phyloP scores from a whole-genome alignment of 2,888 invertebrate genomes.

The Caenorhabditis sulstoni region DNA sequence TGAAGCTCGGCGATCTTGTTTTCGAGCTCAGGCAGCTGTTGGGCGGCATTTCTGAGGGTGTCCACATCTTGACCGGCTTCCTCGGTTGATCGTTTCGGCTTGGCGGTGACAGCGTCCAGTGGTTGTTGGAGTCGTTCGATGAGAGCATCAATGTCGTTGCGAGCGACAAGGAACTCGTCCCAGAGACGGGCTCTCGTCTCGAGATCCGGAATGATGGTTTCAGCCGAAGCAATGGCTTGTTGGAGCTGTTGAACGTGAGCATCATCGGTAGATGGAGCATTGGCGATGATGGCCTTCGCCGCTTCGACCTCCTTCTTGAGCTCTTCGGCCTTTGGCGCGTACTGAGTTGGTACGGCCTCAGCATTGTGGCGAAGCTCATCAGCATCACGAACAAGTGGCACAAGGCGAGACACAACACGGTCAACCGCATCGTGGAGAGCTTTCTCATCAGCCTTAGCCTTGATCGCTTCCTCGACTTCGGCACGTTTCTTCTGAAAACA shows the following conservation, averaged over 20 bases:
- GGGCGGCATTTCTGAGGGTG: constrained; percentile 32
- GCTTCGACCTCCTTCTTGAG: constrained; percentile 56
- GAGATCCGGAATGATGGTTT: constrained; percentile 60
- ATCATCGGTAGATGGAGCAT: constrained; percentile 47
- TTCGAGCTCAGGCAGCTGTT: constrained; percentile 38
- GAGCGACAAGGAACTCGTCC: constrained; percentile 68
- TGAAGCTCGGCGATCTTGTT: constrained; percentile 63
- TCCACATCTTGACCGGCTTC: constrained; percentile 58
- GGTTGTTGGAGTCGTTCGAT: constrained; percentile 61
- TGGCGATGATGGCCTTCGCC: constrained; percentile 48
- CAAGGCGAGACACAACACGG: constrained; percentile 57
- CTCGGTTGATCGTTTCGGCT: constrained; percentile 42
- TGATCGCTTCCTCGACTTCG: constrained; percentile 59
- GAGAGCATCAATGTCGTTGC: constrained; percentile 62
- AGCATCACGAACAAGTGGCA: constrained; percentile 62
- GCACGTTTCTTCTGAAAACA: constrained; percentile 55
- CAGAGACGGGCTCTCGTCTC: constrained; percentile 60
- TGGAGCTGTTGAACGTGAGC: constrained; percentile 50
- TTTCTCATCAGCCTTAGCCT: constrained; percentile 58
- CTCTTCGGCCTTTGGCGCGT: constrained; percentile 63
- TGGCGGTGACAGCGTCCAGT: constrained; percentile 53
- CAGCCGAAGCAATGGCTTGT: constrained; percentile 54
- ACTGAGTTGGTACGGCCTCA: constrained; percentile 65
- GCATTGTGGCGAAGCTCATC: constrained; percentile 60
- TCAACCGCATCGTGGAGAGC: constrained; percentile 55